Percentiles rank a stretch among this genome's conserved stretches.
These are phyloP conservation scores for Blastomussa wellsi DNA, from an alignment of 92 coral and sea anemone genomes.

Conservation along the genomic window DNA sequence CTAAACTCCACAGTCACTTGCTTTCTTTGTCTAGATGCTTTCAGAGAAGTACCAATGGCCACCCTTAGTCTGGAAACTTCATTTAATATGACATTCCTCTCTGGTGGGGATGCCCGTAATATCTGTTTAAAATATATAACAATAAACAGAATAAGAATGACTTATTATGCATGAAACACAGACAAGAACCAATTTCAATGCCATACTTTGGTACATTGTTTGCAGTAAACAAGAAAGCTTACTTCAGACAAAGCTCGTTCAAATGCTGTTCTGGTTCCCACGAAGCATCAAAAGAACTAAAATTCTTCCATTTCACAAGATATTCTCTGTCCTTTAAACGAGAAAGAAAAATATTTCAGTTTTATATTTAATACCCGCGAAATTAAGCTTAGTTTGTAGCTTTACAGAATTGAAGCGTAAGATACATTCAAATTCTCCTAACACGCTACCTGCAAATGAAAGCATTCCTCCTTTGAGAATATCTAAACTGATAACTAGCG, in stretches of 20 bases:
- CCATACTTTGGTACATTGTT: too few relatives aligned
- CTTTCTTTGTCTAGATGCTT: slow-evolving; percentile 26
- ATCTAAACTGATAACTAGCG: not conserved
- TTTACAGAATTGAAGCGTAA: not conserved
- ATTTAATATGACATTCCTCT: slow-evolving; percentile 11
- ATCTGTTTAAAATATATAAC: slow-evolving; percentile 20
- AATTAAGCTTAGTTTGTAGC: not conserved
- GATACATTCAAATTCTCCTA: slow-evolving; percentile 41
- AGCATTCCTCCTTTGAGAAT: not conserved
- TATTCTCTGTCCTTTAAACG: slow-evolving; percentile 54
- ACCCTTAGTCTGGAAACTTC: slow-evolving; percentile 46
- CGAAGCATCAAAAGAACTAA: slow-evolving; percentile 53
- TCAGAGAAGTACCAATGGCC: slow-evolving; percentile 35
- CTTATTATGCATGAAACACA: too few relatives aligned
- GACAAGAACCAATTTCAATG: too few relatives aligned
- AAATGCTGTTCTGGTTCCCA: slow-evolving; percentile 60
- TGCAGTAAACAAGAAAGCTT: slow-evolving; percentile 31
- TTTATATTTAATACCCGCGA: not conserved
- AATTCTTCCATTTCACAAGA: slow-evolving; percentile 58
- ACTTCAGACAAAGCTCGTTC: slow-evolving; percentile 55
- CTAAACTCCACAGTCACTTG: slow-evolving; percentile 50
- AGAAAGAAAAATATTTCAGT: slow-evolving; percentile 1
- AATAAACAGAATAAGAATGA: too few relatives aligned
- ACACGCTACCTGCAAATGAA: slow-evolving; percentile 38
- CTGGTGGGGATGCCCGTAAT: slow-evolving; percentile 53